A percentile compares a stretch with the other conserved stretches of the same genome.
Evolutionary conservation across 2,888 invertebrate genomes (phyloP).

Genomic region (Orthosia gothica): DNA sequence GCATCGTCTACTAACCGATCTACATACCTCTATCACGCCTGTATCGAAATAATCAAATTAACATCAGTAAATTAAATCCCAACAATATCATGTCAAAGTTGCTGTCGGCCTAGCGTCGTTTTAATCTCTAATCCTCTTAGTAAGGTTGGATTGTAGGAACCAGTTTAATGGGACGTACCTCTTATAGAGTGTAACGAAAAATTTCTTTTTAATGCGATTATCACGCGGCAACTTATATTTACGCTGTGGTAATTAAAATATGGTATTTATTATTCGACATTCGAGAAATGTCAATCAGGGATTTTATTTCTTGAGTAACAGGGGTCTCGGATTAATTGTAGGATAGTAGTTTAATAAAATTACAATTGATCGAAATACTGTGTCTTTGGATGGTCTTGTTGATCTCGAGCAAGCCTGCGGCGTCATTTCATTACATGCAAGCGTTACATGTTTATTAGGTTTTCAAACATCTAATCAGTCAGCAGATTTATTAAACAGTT

Average conservation of each 20-base stretch:
- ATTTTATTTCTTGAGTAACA: constrained; percentile 15
- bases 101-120: constrained; percentile 83
- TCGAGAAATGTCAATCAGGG: constrained; percentile 47
- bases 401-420: too few relatives aligned
- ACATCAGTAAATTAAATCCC: constrained; percentile 85
- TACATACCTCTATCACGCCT: constrained; percentile 49
- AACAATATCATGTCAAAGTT: constrained; percentile 79
- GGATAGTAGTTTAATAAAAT: background rate
- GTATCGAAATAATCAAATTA: constrained; percentile 86
- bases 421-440: too few relatives aligned
- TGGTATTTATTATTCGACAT: constrained; percentile 47
- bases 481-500: too few relatives aligned
- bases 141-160: constrained; percentile 36
- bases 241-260: constrained; percentile 63
- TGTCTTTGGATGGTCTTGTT: background rate
- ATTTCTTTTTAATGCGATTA: constrained; percentile 73
- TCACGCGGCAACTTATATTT: constrained; percentile 37
- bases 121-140: constrained; percentile 72
- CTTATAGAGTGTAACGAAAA: constrained; percentile 48
- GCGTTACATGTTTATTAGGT: too few relatives aligned
- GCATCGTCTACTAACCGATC: background rate
- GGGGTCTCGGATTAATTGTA: constrained; percentile 11
- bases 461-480: too few relatives aligned
- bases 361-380: constrained; percentile 1
- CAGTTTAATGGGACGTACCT: constrained; percentile 63